Evolutionary conservation across 1,140 invertebrate genomes (phyloP), one percentile per base, ranked within the genome.

Genomic region (Latrodectus geometricus): DNA sequence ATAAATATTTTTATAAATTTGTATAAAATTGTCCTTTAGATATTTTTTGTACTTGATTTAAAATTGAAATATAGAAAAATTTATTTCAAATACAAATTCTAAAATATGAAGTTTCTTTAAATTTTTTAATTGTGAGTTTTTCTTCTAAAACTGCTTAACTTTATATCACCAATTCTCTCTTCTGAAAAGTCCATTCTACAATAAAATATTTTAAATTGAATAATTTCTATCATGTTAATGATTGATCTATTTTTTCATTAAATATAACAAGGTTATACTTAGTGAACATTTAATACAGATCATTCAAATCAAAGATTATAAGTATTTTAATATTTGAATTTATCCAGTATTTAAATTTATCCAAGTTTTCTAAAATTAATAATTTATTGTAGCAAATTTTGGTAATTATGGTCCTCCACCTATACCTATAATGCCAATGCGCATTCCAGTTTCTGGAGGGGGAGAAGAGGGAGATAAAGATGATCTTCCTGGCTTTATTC

Each of bases 331-430:
- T 15, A 35, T 72, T 48, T 49, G 69, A 21, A 9, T 35, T 9
- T 72, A 21, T 21, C 15, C 20, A 21, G 8, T 8, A 23, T 52
- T 52, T 17, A 74, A n/a, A 11, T 77, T 61, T 21, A 56, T 61
- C 12, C 12, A 12, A 14, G 17, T 56, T 35, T 23, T 77, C 17
- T 7, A 65, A 14, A n/a, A 11, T 77, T 65, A 21, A 65, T 48
- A n/a, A 61, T 8, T 66, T 54, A 21, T 0, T 65, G 48, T 20
- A 84, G 82, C 56, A 50, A 75, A 75, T 52, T 83, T 20, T 65
- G 70, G 15, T 49, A 12, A n/a, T 23, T 84, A 75, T 68, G 81
- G 56, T 21, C 54, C 75, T 23, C 83, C 83, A 48, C 66, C 75
- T 20, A 49, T 20, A 11, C 50, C 74, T 21, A 8, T 70, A 76